Percentiles rank a stretch among this genome's conserved stretches.
phyloP scores from a whole-genome alignment of 2,888 invertebrate genomes.

The Entomobrya multifasciata region DNA sequence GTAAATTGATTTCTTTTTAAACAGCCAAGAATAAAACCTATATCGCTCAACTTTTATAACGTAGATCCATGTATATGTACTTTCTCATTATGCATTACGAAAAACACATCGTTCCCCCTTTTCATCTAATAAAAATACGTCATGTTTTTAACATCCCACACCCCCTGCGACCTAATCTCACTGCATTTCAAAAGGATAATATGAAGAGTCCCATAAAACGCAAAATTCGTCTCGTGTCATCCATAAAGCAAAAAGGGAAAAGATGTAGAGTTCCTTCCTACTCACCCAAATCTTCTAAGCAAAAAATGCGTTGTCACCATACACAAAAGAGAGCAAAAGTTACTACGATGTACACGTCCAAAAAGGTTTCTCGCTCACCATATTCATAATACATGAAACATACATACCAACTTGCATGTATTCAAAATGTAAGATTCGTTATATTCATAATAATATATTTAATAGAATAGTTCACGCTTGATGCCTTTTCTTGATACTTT shows the following conservation, averaged over 20 bases:
- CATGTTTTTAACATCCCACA: neutral
- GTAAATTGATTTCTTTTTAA: no score
- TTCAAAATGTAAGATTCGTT: neutral
- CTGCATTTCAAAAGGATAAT: constrained; percentile 23
- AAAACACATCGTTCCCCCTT: neutral
- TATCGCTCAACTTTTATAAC: no score
- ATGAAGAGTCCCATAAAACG: constrained; percentile 37
- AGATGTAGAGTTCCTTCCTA: neutral
- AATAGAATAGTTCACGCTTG: constrained; percentile 28
- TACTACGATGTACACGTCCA: constrained; percentile 6
- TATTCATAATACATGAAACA: no score
- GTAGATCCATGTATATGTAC: no score
- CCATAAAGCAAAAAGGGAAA: neutral
- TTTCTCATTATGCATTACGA: neutral
- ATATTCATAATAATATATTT: neutral
- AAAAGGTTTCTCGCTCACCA: neutral
- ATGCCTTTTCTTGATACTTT: neutral
- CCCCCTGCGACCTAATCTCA: constrained; percentile 20
- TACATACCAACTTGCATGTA: no score
- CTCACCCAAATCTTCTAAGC: no score
- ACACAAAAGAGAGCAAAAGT: no score
- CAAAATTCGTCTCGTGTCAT: constrained; percentile 27
- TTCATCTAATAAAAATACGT: neutral
- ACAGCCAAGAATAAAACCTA: no score
- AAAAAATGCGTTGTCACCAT: no score